Conservation (phyloP, 2,888 invertebrate genomes). For the Neuroscelio doddi region DNA sequence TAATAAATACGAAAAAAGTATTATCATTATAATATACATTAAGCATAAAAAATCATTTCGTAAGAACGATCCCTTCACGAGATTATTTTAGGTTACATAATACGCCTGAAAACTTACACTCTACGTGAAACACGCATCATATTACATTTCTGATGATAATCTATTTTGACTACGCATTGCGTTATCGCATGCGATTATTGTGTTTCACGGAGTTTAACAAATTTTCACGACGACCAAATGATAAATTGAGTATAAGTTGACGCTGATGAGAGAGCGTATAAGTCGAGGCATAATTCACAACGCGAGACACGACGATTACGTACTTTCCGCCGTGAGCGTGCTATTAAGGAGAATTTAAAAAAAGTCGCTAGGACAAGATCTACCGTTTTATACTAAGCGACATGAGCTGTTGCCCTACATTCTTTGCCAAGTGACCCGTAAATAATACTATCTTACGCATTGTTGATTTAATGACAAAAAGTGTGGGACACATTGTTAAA, state of each 20-base stretch:
- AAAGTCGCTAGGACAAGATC: constrained; percentile 56
- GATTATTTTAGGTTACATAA: no score
- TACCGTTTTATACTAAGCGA: constrained; percentile 33
- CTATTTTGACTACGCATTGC: not conserved
- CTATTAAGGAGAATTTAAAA: constrained; percentile 50
- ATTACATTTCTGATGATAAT: not conserved
- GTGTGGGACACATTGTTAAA: no score
- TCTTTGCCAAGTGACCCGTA: constrained; percentile 38
- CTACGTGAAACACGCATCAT: not conserved
- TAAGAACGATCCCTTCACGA: no score
- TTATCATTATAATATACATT: no score
- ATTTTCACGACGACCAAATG: not conserved
- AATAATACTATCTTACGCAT: constrained; percentile 26
- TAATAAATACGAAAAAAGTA: no score
- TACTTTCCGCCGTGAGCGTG: constrained; percentile 45
- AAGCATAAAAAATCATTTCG: no score
- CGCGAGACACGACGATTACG: constrained; percentile 8
- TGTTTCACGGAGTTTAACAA: not conserved
- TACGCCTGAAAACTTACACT: not conserved
- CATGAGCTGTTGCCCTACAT: constrained; percentile 35
- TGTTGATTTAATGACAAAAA: constrained; percentile 5
- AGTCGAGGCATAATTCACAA: not conserved
- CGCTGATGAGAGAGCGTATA: not conserved
- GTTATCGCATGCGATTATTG: not conserved
- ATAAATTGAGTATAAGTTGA: not conserved